phyloP scores from a whole-genome alignment of 2,797 vertebrate genomes.

The Squalus acanthias region DNA sequence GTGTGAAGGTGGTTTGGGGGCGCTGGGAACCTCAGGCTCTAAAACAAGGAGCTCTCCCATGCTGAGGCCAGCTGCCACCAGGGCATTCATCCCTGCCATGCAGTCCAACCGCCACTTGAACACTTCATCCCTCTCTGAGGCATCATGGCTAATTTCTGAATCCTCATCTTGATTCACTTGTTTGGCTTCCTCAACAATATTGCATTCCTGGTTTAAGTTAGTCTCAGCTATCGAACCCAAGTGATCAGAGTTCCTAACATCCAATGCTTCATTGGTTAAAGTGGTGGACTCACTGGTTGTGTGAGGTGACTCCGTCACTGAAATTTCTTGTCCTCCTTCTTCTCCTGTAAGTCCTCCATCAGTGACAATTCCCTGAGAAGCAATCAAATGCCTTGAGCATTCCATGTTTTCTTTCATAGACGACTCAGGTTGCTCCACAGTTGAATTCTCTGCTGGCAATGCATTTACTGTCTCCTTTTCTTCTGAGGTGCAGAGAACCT shows the following conservation, averaged over 20 bases:
- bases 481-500: neutral
- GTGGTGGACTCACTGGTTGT: neutral
- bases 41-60: constrained; percentile 56
- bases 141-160: constrained; percentile 45
- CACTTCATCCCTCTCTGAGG: constrained; percentile 43
- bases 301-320: neutral
- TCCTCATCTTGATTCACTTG: constrained; percentile 40
- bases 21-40: constrained; percentile 62
- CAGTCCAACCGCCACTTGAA: constrained; percentile 49
- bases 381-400: constrained; percentile 17
- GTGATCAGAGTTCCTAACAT: constrained; percentile 19
- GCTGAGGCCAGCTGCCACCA: constrained; percentile 80
- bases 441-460: constrained; percentile 1
- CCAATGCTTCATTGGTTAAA: neutral
- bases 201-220: neutral
- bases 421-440: constrained; percentile 29
- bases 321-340: neutral
- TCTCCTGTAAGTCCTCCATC: neutral
- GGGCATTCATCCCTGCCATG: constrained; percentile 73
- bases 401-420: constrained; percentile 16
- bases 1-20: constrained; percentile 42
- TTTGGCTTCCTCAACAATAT: neutral
- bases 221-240: neutral
- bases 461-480: neutral
- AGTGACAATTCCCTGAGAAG: constrained; percentile 30